Evolutionary conservation across 2,888 invertebrate genomes (phyloP).

Genomic region (Drosophila trichaetosa): DNA sequence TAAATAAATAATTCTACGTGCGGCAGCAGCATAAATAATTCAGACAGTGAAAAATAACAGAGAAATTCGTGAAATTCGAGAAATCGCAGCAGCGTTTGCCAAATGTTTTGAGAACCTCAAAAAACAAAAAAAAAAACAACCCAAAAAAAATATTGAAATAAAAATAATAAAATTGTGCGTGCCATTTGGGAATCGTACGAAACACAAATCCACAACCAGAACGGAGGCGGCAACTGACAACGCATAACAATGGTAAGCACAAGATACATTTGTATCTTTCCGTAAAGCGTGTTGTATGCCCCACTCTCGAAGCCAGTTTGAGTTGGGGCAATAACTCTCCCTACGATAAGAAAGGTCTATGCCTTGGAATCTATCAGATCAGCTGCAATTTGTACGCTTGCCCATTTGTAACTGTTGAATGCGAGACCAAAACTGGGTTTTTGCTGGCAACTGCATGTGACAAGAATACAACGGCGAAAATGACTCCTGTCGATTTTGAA

Average conservation of each 20-base stretch:
- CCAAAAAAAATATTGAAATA: constrained; percentile 6
- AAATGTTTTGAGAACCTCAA: constrained; percentile 75
- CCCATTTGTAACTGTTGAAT: constrained; percentile 72
- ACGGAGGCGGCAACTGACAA: constrained; percentile 30
- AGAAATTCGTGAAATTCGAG: constrained; percentile 44
- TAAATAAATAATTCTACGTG: constrained; percentile 69
- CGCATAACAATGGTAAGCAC: constrained; percentile 52
- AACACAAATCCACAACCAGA: constrained; percentile 13
- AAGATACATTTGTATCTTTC: constrained; percentile 38
- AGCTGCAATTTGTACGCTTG: constrained; percentile 55
- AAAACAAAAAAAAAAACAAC: constrained; percentile 20
- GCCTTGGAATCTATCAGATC: constrained; percentile 61
- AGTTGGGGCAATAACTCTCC: not conserved
- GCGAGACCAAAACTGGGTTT: constrained; percentile 11
- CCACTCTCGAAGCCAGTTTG: not conserved
- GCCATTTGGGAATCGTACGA: constrained; percentile 42
- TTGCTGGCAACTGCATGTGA: constrained; percentile 19
- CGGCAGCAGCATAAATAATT: constrained; percentile 56
- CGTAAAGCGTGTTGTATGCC: not conserved
- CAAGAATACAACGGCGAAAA: constrained; percentile 4
- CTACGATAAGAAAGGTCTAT: constrained; percentile 32
- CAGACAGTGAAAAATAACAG: constrained; percentile 72
- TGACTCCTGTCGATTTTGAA: not conserved
- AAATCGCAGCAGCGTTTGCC: constrained; percentile 56
- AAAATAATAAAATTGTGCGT: constrained; percentile 49